phyloP scores from a whole-genome alignment of 2,113 vertebrate species.

The Pitta sordida region DNA sequence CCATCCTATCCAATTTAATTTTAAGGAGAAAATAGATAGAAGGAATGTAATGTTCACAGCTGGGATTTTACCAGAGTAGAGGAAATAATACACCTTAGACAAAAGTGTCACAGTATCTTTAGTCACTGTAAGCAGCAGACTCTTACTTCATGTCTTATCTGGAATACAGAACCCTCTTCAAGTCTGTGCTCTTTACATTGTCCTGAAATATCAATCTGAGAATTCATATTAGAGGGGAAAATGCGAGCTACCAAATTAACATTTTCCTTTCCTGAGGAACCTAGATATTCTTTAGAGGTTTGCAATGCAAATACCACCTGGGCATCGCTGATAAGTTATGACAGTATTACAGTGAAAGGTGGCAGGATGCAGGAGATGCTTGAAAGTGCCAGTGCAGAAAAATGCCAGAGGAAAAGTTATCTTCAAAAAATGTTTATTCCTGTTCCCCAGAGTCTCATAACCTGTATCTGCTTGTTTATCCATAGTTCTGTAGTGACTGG shows the following conservation, averaged over 20 bases:
- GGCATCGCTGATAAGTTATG: not conserved
- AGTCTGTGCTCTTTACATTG: not conserved
- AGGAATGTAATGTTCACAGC: conserved; percentile 9
- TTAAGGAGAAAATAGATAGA: conserved; percentile 10
- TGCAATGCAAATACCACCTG: not conserved
- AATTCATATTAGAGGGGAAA: not conserved
- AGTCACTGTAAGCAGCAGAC: not conserved
- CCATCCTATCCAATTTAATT: conserved; percentile 47
- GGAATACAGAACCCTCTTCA: not conserved
- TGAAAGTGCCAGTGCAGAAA: not conserved
- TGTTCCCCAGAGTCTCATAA: not conserved
- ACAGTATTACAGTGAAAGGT: not conserved
- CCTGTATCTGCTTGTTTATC: not conserved
- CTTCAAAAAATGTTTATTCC: not conserved
- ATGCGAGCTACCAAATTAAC: not conserved
- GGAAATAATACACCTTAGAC: conserved; percentile 10
- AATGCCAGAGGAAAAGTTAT: not conserved
- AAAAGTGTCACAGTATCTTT: not conserved
- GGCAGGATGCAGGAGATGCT: not conserved
- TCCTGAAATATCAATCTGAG: not conserved
- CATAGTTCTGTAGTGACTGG: not conserved
- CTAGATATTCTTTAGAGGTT: not conserved
- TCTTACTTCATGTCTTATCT: not conserved
- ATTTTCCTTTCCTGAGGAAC: not conserved
- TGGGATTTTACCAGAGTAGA: not conserved